Evolutionary conservation across 2,113 vertebrate genomes (phyloP).

Genomic region (Trichomycterus rosablanca): DNA sequence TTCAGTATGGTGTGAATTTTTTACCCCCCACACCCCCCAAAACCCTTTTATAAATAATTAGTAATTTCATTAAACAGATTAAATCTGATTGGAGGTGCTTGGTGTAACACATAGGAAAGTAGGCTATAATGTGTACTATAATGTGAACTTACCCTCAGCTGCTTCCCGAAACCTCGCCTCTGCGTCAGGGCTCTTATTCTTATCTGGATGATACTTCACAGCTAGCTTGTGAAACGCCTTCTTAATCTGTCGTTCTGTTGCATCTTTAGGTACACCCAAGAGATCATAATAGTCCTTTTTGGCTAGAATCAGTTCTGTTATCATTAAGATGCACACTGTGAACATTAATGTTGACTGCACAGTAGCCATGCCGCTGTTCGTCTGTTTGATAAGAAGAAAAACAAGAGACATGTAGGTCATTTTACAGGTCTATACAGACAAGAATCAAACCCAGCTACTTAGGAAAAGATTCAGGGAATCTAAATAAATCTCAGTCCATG

Average conservation of each 20-base stretch:
- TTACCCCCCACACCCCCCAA: no score
- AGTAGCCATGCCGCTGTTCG: slow-evolving; percentile 72
- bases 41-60: no score
- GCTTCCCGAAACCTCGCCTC: slow-evolving; percentile 92
- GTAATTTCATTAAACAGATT: no score
- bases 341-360: slow-evolving; percentile 79
- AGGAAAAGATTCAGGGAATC: no score
- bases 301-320: slow-evolving; percentile 89
- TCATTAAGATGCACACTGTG: slow-evolving; percentile 87
- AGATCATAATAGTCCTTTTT: slow-evolving; percentile 91
- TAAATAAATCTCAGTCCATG: no score
- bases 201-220: slow-evolving; percentile 95
- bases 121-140: no score
- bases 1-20: no score
- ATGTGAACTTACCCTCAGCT: slow-evolving; percentile 86
- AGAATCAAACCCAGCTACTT: no score
- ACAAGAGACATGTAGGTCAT: no score
- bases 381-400: slow-evolving; percentile 49
- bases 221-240: slow-evolving; percentile 95
- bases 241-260: slow-evolving; percentile 90
- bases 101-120: no score
- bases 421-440: no score
- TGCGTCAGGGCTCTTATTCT: slow-evolving; percentile 90
- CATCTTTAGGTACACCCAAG: slow-evolving; percentile 86
- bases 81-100: no score